These are phyloP conservation scores for Paracyclopina nana DNA, from an alignment of 1,140 invertebrate genomes.

Conservation along the genomic window DNA sequence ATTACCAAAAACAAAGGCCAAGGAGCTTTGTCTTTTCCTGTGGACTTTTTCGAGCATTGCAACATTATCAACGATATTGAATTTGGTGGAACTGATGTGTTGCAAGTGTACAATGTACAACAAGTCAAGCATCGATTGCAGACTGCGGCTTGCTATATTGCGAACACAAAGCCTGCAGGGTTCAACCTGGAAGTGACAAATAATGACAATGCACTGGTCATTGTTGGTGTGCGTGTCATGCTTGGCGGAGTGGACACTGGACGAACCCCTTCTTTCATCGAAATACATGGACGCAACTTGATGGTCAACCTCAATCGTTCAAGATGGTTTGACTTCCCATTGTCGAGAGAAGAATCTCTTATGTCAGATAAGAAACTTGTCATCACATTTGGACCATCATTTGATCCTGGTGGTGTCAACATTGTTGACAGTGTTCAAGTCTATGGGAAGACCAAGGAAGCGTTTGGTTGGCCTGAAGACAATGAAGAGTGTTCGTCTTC, in stretches of 20 bases:
- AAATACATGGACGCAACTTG: slow-evolving; percentile 61
- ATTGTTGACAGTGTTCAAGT: slow-evolving; percentile 85
- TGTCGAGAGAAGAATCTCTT: slow-evolving; percentile 66
- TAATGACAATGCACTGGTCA: slow-evolving; percentile 65
- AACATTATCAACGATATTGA: slow-evolving; percentile 74
- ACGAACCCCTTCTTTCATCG: slow-evolving; percentile 58
- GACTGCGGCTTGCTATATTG: slow-evolving; percentile 62
- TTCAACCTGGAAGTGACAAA: slow-evolving; percentile 76
- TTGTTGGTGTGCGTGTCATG: slow-evolving; percentile 54
- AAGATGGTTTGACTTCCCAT: slow-evolving; percentile 85
- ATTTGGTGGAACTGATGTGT: slow-evolving; percentile 80
- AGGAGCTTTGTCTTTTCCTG: slow-evolving; percentile 44
- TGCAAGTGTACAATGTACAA: slow-evolving; percentile 84
- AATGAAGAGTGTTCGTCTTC: slow-evolving; percentile 43
- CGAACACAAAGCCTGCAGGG: slow-evolving; percentile 62
- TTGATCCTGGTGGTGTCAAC: slow-evolving; percentile 62
- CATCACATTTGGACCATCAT: slow-evolving; percentile 70
- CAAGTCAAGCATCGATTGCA: slow-evolving; percentile 84
- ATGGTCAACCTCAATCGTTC: slow-evolving; percentile 49
- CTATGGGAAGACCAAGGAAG: slow-evolving; percentile 83
- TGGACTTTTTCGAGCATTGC: slow-evolving; percentile 94
- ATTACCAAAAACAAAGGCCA: slow-evolving; percentile 33
- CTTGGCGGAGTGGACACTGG: slow-evolving; percentile 67
- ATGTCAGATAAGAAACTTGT: slow-evolving; percentile 75
- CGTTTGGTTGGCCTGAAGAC: slow-evolving; percentile 92